Conservation (phyloP, 2,797 vertebrate species). For the Sarcoramphus papa region DNA sequence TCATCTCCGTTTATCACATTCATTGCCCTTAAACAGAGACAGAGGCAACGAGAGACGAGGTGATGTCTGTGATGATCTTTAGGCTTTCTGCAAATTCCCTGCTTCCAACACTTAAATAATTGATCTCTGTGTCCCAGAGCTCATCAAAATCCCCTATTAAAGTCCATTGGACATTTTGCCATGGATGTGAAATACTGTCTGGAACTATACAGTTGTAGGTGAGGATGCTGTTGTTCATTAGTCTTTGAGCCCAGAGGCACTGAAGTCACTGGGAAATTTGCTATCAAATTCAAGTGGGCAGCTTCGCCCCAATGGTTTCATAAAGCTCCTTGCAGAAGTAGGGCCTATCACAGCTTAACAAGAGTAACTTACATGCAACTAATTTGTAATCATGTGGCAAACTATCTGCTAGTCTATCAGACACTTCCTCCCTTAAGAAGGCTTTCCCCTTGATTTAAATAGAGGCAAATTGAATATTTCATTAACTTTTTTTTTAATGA, state of each 20-base stretch:
- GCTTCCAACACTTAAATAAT: background rate
- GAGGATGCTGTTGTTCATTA: background rate
- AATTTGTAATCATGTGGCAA: background rate
- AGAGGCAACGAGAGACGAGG: background rate
- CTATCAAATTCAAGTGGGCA: background rate
- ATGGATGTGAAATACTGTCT: background rate
- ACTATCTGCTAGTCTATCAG: background rate
- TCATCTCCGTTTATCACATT: background rate
- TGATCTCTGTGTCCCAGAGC: background rate
- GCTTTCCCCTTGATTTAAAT: background rate
- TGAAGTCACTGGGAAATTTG: background rate
- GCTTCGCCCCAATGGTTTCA: background rate
- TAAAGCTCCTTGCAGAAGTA: background rate
- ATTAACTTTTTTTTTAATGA: background rate
- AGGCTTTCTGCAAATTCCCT: background rate
- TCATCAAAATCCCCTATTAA: background rate
- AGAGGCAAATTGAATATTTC: background rate
- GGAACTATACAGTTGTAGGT: background rate
- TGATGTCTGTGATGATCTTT: background rate
- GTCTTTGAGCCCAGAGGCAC: background rate
- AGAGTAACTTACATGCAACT: background rate
- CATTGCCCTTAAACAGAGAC: background rate
- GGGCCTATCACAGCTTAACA: background rate
- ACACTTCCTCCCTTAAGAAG: background rate
- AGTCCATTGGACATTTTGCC: background rate